Evolutionary conservation across 2,888 invertebrate species (phyloP), one percentile per base, ranked within the genome.

Genomic region (Diarsia rubi): DNA sequence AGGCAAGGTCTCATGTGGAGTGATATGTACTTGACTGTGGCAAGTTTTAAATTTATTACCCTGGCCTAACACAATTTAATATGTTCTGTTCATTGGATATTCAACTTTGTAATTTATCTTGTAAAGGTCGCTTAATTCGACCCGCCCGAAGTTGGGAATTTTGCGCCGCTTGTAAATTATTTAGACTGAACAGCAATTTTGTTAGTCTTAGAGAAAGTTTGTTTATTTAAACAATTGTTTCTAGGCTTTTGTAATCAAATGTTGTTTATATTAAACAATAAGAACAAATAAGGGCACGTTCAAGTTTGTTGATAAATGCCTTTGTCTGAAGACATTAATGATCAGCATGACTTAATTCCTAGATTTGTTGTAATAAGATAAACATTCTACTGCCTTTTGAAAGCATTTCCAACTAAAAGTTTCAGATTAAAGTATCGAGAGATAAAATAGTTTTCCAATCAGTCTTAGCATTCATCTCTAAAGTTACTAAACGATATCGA

Each of bases 41-140:
- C 73, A 69, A 83, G 68, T 84, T 86, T 84, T 57, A 80, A 85
- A 85, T 89, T 86, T 89, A 88, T 87, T 79, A 73, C 82, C 54
- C 52, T 66, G 45, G 76, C 67, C 75, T 75, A 47, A 62, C 70
- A 73, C 75, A 80, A 77, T 82, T 87, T 85, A 83, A 79, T 79
- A 82, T 78, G 70, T 70, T 73, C 64, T 66, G 64, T 75, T 78
- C 60, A 79, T 86, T 84, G 77, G 66, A 81, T 76, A 80, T 74
- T 66, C 73, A 71, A 70, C 83, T 78, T 77, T 80, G 63, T 31
- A 65, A 64, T 76, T 76, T 73, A 75, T 31, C 60, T 49, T 67
- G 11, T 73, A 75, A 65, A 84, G 79, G 71, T 84, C 57, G 69
- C 74, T 86, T 70, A 52, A 67, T 77, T 83, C 49, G 67, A 74